phyloP scores from a whole-genome alignment of 2,113 vertebrate species.

The Gopherus flavomarginatus region DNA sequence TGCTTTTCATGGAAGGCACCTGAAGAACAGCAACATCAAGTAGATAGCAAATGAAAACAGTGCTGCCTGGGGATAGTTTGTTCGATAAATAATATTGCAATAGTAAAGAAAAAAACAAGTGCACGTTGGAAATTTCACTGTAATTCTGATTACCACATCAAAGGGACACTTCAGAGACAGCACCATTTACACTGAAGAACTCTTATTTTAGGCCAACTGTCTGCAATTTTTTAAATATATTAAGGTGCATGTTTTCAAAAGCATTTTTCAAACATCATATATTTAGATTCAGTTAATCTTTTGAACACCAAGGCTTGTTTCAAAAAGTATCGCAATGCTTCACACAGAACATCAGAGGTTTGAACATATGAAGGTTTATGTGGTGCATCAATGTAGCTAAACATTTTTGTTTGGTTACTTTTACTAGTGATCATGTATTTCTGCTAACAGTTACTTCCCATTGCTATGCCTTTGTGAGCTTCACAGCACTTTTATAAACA shows the following conservation, averaged over 20 bases:
- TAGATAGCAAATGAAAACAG: background rate
- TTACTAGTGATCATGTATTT: background rate
- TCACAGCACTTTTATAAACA: background rate
- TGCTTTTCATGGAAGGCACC: background rate
- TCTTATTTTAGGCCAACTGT: background rate
- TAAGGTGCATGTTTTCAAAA: background rate
- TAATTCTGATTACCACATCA: background rate
- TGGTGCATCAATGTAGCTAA: background rate
- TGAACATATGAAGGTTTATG: background rate
- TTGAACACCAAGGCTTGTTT: background rate
- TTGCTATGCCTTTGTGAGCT: background rate
- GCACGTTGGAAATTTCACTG: background rate
- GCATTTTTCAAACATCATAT: background rate
- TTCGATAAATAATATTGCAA: background rate
- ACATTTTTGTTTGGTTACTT: background rate
- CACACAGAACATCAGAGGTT: background rate
- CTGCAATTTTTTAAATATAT: background rate
- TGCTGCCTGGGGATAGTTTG: background rate
- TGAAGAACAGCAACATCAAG: background rate
- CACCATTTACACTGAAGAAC: background rate
- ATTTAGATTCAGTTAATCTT: background rate
- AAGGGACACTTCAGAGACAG: background rate
- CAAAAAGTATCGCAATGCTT: background rate
- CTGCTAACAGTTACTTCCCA: background rate
- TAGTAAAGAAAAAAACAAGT: background rate